These are phyloP conservation scores for Colletes gigas DNA, from an alignment of 1,140 invertebrate species.

Conservation along the genomic window DNA sequence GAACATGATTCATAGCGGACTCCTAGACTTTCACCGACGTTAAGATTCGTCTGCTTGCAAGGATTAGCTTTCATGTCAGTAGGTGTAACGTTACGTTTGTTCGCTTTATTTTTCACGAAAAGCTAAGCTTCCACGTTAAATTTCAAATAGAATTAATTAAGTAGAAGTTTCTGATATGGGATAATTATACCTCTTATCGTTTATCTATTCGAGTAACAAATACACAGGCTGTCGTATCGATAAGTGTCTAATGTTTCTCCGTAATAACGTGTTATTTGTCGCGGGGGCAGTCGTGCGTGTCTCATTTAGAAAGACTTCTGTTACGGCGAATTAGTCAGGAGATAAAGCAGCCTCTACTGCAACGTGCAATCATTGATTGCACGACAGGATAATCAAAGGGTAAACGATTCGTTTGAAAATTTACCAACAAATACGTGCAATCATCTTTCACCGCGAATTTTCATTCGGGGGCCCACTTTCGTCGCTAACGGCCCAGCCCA, in stretches of 20 bases:
- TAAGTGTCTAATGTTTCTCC: not conserved
- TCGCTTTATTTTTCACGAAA: not conserved
- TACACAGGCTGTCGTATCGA: not conserved
- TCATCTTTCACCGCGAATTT: slow-evolving; percentile 13
- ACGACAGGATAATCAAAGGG: not conserved
- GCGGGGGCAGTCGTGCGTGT: not conserved
- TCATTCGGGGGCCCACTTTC: slow-evolving; percentile 9
- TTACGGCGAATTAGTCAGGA: no score
- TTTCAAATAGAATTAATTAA: not conserved
- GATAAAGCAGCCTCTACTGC: not conserved
- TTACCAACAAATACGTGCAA: not conserved
- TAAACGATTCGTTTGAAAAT: slow-evolving; percentile 8
- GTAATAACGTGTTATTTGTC: slow-evolving; percentile 7
- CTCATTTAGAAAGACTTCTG: not conserved
- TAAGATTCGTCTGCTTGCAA: slow-evolving; percentile 21
- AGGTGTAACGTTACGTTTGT: slow-evolving; percentile 12
- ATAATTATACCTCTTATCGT: not conserved
- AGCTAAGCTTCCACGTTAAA: no score
- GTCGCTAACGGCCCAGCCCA: slow-evolving; percentile 18
- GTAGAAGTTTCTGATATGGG: not conserved
- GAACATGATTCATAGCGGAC: slow-evolving; percentile 17
- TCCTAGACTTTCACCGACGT: slow-evolving; percentile 35
- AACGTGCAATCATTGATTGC: not conserved
- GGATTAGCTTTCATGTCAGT: slow-evolving; percentile 15
- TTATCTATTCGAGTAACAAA: slow-evolving; percentile 2